Base-by-base conservation (phyloP, 2,888 invertebrate species). In the Sthenelais limicola region DNA sequence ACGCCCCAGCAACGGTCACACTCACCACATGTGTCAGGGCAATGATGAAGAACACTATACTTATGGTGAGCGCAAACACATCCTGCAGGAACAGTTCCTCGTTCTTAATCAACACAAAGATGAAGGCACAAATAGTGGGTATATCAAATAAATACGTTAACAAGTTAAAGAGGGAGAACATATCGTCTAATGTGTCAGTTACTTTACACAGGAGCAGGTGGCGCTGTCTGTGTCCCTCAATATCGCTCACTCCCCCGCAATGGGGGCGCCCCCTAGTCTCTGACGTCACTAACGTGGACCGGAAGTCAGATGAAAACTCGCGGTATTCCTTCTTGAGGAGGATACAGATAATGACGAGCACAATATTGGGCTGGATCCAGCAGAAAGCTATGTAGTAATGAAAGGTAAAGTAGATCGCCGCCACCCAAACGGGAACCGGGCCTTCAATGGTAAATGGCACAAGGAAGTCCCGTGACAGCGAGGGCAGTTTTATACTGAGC, bases 81-180 rank as follows among this genome's bases (percentile, higher is more conserved):
- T 54, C 51, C 54, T 52, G 51, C 4, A 47, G 38, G 43, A 54
- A 38, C 38, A 49, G 33, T 15, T 30, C 43, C 38, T 70, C 70
- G 15, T 54, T 70, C 15, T 49, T 54, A 51, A 54, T 38, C 54
- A 70, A 15, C 38, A 70, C 38, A 52, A 54, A 52, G 24, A 70
- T 54, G 18, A 70, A 38, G 54, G 70, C 52, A 52, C 70, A 52
- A 21, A 70, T 51, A 7, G 51, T 54, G 38, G 70, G 70, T n/a
- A 70, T 54, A 21, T 70, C 70, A 15, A 70, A 38, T 35, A 70
- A 35, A 28, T 38, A 70, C 5, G 70, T 70, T 38, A 49, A 38
- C 21, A 70, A 56, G 54, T 51, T 70, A 47, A 70, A 70, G n/a
- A 33, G 43, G 18, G 70, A 70, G 51, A 70, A 51, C 54, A 70